Evolutionary conservation across 2,113 vertebrate genomes (phyloP), one percentile per base, ranked within the genome.

Genomic region (Probosciger aterrimus): DNA sequence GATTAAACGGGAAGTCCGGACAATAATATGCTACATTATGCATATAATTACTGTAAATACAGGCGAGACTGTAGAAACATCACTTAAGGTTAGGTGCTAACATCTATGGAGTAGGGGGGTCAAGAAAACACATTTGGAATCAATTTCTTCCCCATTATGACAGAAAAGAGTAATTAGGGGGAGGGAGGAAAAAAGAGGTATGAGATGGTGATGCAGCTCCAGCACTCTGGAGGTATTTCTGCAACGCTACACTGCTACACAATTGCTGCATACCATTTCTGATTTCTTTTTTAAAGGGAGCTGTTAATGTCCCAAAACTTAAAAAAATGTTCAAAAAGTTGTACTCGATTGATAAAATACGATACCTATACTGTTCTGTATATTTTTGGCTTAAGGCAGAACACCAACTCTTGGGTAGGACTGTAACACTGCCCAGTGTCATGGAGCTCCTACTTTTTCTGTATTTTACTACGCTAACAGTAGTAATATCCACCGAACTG

Each of bases 1-100:
- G 98, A 98, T 98, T 98, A 98, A 98, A 98, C 97, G 98, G 98
- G 98, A 98, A 98, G 97, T 97, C 97, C 95, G 95, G 97, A 98
- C 97, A 98, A 98, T 98, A 98, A 98, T 98, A 98, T 98, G 98
- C 98, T 98, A 98, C 97, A 98, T 98, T 98, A 98, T 98, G 98
- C 97, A 98, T 98, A 98, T 98, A 98, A 98, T 98, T 98, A 98
- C 98, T 98, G 98, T 98, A 98, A 98, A 98, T 98, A 98, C 97
- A 97, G 97, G 96, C 68, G 82, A 97, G 95, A 97, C 97, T 98
- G 96, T 94, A 97, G 97, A 98, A 98, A 98, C 98, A 98, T 97
- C 71, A 96, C 97, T 98, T 98, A 97, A 98, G 97, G 97, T 98
- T 98, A 98, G 97, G 93, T 92, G 96, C 92, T 98, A 98, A 97